Conservation (phyloP, 2,888 invertebrate species). For the Proisotoma minuta region DNA sequence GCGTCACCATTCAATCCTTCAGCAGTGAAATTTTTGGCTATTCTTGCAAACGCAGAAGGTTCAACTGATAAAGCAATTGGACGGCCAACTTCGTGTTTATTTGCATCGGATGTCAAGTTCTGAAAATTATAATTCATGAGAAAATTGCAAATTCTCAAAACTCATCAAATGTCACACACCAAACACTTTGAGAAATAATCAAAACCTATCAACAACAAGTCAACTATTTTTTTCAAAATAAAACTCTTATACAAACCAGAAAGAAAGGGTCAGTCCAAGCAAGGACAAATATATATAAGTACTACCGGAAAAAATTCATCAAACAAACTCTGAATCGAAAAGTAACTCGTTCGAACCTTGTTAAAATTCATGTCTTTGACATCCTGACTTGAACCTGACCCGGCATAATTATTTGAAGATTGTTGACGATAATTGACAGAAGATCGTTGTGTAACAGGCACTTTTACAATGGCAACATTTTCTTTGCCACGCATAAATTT, state of each 20-base stretch:
- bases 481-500: slow-evolving; percentile 25
- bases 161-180: too few species aligned
- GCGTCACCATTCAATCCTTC: slow-evolving; percentile 16
- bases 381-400: slow-evolving; percentile 36
- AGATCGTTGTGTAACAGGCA: slow-evolving; percentile 29
- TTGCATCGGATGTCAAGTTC: slow-evolving; percentile 17
- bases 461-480: slow-evolving; percentile 41
- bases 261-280: slow-evolving; percentile 13
- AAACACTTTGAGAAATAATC: too few species aligned
- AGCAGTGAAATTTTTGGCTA: slow-evolving; percentile 22
- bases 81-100: slow-evolving; percentile 5
- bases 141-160: too few species aligned
- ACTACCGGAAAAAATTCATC: background rate
- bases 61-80: slow-evolving; percentile 7
- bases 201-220: too few species aligned
- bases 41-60: slow-evolving; percentile 27
- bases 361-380: slow-evolving; percentile 35
- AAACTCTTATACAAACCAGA: too few species aligned
- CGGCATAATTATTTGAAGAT: slow-evolving; percentile 28
- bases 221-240: too few species aligned
- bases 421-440: slow-evolving; percentile 15
- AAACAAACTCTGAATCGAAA: background rate
- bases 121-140: background rate
- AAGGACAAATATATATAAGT: slow-evolving; percentile 2
- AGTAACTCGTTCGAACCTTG: slow-evolving; percentile 32